These are phyloP conservation scores for Papilio polyxenes DNA, from an alignment of 1,140 invertebrate genomes.

Conservation along the genomic window DNA sequence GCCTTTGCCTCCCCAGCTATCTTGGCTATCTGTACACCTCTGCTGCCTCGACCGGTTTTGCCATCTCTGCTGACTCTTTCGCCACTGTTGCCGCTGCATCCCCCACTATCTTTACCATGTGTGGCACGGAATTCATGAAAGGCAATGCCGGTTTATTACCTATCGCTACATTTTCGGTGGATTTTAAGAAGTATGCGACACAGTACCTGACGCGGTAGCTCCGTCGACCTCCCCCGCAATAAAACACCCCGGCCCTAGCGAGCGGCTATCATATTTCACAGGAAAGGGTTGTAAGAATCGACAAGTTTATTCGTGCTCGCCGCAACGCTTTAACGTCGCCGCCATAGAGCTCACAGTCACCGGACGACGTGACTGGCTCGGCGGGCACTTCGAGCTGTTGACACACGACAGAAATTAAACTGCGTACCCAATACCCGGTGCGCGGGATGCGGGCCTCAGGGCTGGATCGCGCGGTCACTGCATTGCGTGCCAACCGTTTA, in stretches of 20 bases:
- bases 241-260: conserved; percentile 7
- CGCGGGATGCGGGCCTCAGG: conserved; percentile 53
- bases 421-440: conserved; percentile 51
- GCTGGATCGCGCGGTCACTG: conserved; percentile 26
- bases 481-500: no score
- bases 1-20: no score
- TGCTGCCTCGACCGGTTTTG: no score
- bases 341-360: neutral
- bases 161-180: no score
- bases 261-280: neutral
- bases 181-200: no score
- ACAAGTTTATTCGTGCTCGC: neutral
- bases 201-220: neutral
- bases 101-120: no score
- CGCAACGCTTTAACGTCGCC: neutral
- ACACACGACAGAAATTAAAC: conserved; percentile 56
- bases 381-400: conserved; percentile 14
- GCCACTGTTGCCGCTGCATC: no score
- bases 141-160: no score
- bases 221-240: neutral
- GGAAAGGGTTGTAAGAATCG: neutral
- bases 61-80: no score
- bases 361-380: conserved; percentile 1
- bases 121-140: no score
- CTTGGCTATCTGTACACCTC: no score